These are phyloP conservation scores for Meloidogyne chitwoodi DNA, from an alignment of 1,140 invertebrate genomes.

Conservation along the genomic window DNA sequence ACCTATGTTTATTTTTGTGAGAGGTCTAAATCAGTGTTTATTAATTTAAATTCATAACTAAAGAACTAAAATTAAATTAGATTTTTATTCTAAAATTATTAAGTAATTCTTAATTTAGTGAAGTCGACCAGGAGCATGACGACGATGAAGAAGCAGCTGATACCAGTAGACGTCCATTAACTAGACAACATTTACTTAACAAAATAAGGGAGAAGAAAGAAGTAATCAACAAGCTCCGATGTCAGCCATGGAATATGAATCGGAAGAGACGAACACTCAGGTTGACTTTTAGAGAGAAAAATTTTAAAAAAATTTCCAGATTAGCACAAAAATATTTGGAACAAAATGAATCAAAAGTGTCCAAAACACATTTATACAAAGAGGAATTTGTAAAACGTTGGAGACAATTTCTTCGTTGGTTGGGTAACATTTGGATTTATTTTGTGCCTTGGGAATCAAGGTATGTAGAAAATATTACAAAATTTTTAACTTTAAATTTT, in stretches of 20 bases:
- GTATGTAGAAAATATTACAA: no score
- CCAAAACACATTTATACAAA: conserved; percentile 55
- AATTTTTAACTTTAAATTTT: conserved; percentile 60
- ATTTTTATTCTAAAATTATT: no score
- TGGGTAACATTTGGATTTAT: conserved; percentile 75
- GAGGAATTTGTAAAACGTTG: conserved; percentile 65
- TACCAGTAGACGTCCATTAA: conserved; percentile 42
- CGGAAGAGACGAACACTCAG: conserved; percentile 76
- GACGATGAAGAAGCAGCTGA: conserved; percentile 34
- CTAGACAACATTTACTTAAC: conserved; percentile 79
- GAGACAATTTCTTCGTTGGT: conserved; percentile 66
- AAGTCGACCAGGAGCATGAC: conserved; percentile 44
- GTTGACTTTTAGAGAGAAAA: neutral
- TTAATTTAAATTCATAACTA: no score
- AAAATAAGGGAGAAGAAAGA: conserved; percentile 88
- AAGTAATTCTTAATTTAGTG: conserved; percentile 18
- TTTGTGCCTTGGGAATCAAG: conserved; percentile 65
- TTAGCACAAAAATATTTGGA: conserved; percentile 43
- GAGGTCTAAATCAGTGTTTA: no score
- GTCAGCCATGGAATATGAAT: conserved; percentile 70
- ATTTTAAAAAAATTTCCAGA: conserved; percentile 39
- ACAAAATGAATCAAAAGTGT: conserved; percentile 52
- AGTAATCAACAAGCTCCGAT: conserved; percentile 78
- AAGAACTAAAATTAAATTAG: neutral
- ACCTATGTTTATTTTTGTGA: no score